A percentile compares a stretch with the other conserved stretches of the same genome.
phyloP scores from a whole-genome alignment of 1,140 invertebrate species.

The Psix sp. region DNA sequence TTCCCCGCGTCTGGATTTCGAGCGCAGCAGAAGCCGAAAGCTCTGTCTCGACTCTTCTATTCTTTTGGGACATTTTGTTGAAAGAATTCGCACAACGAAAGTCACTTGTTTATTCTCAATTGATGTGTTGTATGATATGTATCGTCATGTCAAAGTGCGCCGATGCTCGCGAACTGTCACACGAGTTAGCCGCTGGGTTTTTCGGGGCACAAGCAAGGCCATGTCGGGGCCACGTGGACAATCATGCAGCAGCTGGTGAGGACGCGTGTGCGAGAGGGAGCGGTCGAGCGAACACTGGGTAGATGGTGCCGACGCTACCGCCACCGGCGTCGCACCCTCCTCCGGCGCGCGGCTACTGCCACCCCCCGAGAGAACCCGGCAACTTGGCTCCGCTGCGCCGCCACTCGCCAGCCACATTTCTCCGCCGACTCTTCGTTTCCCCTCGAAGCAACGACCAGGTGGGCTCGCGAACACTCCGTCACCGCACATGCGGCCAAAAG shows the following conservation, averaged over 20 bases:
- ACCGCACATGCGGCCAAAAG: slow-evolving; percentile 33
- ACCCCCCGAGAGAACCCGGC: slow-evolving; percentile 15
- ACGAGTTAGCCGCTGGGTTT: slow-evolving; percentile 7
- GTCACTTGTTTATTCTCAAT: no score
- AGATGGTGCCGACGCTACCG: slow-evolving; percentile 53
- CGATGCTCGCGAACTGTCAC: no score
- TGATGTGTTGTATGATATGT: no score
- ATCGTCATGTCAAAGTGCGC: no score
- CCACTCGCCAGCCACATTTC: slow-evolving; percentile 18
- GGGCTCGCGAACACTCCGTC: neutral
- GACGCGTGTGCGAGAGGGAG: slow-evolving; percentile 72
- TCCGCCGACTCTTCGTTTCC: slow-evolving; percentile 2
- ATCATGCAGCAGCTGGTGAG: neutral
- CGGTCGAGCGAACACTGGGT: slow-evolving; percentile 73
- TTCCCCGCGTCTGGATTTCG: slow-evolving; percentile 69
- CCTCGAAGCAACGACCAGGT: slow-evolving; percentile 7
- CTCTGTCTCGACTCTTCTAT: slow-evolving; percentile 6
- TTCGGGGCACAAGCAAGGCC: slow-evolving; percentile 2
- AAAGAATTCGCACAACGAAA: no score
- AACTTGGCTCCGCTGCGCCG: slow-evolving; percentile 14
- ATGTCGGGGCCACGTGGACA: slow-evolving; percentile 28
- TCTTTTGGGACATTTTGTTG: no score
- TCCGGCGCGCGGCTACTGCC: slow-evolving; percentile 18
- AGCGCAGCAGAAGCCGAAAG: slow-evolving; percentile 51
- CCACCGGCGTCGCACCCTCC: slow-evolving; percentile 46